Percentiles rank a stretch among this genome's conserved stretches.
These are phyloP conservation scores for Psettodes erumei DNA, from an alignment of 2,113 vertebrate genomes.

Conservation along the genomic window DNA sequence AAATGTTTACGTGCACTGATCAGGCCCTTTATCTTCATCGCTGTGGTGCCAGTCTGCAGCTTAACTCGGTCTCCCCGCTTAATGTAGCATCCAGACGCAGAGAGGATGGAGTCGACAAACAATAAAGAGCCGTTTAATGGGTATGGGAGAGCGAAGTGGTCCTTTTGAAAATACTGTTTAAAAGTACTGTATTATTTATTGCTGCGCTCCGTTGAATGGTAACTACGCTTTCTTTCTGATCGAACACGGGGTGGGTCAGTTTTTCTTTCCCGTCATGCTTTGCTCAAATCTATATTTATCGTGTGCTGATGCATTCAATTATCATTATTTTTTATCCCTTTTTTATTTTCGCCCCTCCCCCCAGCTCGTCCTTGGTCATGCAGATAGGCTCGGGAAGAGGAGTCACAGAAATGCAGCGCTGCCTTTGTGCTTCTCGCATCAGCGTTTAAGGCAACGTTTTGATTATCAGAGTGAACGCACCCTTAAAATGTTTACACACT, in stretches of 20 bases:
- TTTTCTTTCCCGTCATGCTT: background rate
- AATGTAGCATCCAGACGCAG: constrained; percentile 25
- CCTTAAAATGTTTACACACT: background rate
- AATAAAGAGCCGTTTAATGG: constrained; percentile 27
- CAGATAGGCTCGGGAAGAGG: constrained; percentile 3
- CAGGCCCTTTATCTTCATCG: constrained; percentile 35
- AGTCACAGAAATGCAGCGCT: constrained; percentile 10
- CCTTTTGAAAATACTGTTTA: constrained; percentile 23
- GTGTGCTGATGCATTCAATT: background rate
- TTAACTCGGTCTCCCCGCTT: constrained; percentile 34
- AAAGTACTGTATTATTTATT: constrained; percentile 28
- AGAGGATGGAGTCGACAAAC: constrained; percentile 15
- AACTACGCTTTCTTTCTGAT: constrained; percentile 14
- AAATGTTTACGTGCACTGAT: constrained; percentile 24
- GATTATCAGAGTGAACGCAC: background rate
- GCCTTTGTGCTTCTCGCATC: constrained; percentile 28
- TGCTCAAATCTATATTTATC: constrained; percentile 17
- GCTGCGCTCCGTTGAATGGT: constrained; percentile 15
- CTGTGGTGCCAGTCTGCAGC: constrained; percentile 32
- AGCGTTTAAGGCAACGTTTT: constrained; percentile 13
- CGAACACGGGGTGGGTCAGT: background rate
- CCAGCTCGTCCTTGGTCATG: background rate
- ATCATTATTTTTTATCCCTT: background rate
- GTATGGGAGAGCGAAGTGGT: constrained; percentile 5
- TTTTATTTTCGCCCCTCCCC: background rate